Base-by-base conservation (phyloP, 2,113 vertebrate genomes). In the Rallus limicola region DNA sequence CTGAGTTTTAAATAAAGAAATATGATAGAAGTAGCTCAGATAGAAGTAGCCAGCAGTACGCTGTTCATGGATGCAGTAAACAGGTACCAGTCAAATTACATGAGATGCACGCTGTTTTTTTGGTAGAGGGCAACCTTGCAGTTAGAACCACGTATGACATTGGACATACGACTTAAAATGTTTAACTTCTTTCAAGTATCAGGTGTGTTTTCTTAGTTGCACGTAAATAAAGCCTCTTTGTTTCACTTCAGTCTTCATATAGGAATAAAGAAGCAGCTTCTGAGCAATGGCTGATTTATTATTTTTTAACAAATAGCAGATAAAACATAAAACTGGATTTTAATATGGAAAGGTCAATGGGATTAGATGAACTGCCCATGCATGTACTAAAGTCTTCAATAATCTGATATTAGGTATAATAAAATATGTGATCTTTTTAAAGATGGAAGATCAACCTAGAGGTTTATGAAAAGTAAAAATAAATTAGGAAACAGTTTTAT, bases 391-490 rank as follows among this genome's bases (percentile, higher is more conserved):
- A 95, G 69, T 94, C 82, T 95, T 92, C 79, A 84, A 92, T 97
- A 95, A 97, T 97, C 91, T 96, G 84, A 76, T 94, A 82, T 90
- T 97, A 55, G 50, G 79, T 88, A 88, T 81, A 88, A 74, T 91
- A 88, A 96, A 97, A 86, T 63, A 42, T 63, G 92, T 94, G 26
- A 96, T 96, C 91, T 94, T 95, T 97, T 96, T 96, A 96, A 97
- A 94, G 77, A 69, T 83, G 70, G 84, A 92, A 77, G 70, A 82
- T 93, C 85, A 93, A 44, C 75, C 20, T 69, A 67, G 70, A 55
- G 90, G 29, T 92, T 96, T 96, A 90, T 71, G 87, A 67, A 96
- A 95, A 92, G 31, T 21, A 78, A 91, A 92, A 96, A 83, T 67
- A 90, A 95, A 96, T 92, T 76, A 76, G 59, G 63, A 74, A 85